Conservation (phyloP, 2,888 invertebrate species). For the Seira sanloemensis region DNA sequence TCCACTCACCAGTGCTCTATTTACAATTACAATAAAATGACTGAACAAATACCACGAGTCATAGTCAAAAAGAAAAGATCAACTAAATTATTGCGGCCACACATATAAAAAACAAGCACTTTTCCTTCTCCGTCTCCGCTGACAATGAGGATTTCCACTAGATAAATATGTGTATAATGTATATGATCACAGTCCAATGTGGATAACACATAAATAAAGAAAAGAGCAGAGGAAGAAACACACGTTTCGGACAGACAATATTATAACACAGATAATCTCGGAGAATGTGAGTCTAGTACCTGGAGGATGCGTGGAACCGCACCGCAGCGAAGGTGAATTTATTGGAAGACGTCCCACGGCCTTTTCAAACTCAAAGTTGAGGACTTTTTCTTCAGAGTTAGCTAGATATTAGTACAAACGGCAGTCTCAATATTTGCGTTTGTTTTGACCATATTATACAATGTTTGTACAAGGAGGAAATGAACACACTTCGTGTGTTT, state of each 20-base stretch:
- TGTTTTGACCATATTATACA: neutral
- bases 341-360: conserved; percentile 59
- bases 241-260: neutral
- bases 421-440: conserved; percentile 1
- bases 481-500: conserved; percentile 11
- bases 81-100: too few species aligned
- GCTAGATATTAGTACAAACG: too few species aligned
- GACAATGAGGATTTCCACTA: neutral
- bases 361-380: conserved; percentile 25
- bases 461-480: neutral
- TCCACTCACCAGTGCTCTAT: neutral
- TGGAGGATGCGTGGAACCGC: conserved; percentile 20
- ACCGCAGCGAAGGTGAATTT: conserved; percentile 51
- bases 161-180: neutral
- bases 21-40: conserved; percentile 16
- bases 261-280: conserved; percentile 3
- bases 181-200: conserved; percentile 7
- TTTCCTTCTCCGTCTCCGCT: neutral
- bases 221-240: neutral
- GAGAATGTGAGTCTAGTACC: neutral
- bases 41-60: conserved; percentile 19
- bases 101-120: neutral
- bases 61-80: neutral
- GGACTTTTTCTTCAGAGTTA: conserved; percentile 25
- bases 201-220: conserved; percentile 30